Evolutionary conservation across 2,113 vertebrate species (phyloP), one percentile per base, ranked within the genome.

Genomic region (Amphiprion percula): DNA sequence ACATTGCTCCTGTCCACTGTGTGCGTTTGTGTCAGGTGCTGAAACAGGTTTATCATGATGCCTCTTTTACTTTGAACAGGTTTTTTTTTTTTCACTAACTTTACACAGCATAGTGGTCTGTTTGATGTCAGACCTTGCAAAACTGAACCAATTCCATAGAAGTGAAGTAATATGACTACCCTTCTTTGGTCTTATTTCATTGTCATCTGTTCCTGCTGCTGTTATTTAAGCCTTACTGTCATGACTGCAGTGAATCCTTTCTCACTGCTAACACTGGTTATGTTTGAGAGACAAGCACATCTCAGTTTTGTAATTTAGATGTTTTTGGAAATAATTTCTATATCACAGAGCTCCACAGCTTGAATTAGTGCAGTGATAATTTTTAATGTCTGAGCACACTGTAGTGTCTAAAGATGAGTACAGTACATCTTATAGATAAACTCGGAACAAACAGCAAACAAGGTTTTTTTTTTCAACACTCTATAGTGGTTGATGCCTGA

Each of bases 31-130:
- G 39, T 69, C 1, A 28, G 53, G 24, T n/a, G 53, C 17, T 4
- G 1, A 59, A 59, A 28, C 41, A 71, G 26, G 17, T 54, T 46
- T 46, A 11, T 69, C 53, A 28, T 58, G 37, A 53, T 30, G 39
- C 24, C 53, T 19, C 37, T 69, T 69, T 69, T 56, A 56, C 52
- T 44, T 56, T 56, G 37, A 55, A 56, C 66, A 12, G 33, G 8
- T 8, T 9, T 9, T 37, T 37, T 37, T 37, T 37, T 37, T 37
- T 37, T 56, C 56, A 15, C 7, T 10, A 56, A 69, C 67, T 56
- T 69, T 69, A 46, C 37, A 56, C 11, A 26, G 17, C 23, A 58
- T 24, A n/a, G 4, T 69, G 26, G 19, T 52, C 49, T 52, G 17
- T 52, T 21, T 8, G n/a, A 7, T 4, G 16, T 50, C 49, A 50